Base-by-base conservation (phyloP, 2,888 invertebrate species). In the Brachyopa scutellaris region DNA sequence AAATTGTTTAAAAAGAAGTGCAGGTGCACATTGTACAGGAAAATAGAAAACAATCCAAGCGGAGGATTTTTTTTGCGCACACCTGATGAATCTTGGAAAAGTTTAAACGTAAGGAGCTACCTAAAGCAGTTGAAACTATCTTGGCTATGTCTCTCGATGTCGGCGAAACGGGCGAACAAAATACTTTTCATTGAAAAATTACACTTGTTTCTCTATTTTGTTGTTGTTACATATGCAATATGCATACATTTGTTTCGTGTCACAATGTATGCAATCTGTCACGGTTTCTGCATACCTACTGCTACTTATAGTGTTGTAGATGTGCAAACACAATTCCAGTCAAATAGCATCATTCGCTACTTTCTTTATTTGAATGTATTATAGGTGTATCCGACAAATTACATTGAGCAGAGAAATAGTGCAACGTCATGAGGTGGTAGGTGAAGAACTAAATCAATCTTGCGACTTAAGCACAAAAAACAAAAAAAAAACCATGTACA, bases 1-100 rank as follows among this genome's bases (percentile, higher is more conserved):
- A 64, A 73, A 72, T 57, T 73, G 59, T 51, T 78, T 51, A 59
- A 78, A 36, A 57, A 11, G 51, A 61, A 61, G 53, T 45, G 51
- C 40, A 62, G 55, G 55, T 42, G 23, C 38, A 62, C 13, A 49
- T 62, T 42, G 23, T 31, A 62, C 13, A 49, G 49, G 40, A 72
- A 78, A 78, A 78, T 33, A 64, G 49, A 49, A 78, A 66, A 78
- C 59, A 29, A 66, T 36, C 45, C 66, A 66, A 69, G 31, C 36
- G 55, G 66, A 78, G 59, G 78, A 72, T 66, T 78, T 72, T 59
- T 61, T 78, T 26, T n/a, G n/a, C n/a, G 59, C 26, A 59, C 78
- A 78, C 78, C 78, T 73, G 73, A 78, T 78, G 73, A 57, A 57
- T 69, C 47, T 47, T 15, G 21, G 23, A 66, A 59, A 76, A 69